Conservation (phyloP, 2,888 invertebrate genomes). For the Cheilosia variabilis region DNA sequence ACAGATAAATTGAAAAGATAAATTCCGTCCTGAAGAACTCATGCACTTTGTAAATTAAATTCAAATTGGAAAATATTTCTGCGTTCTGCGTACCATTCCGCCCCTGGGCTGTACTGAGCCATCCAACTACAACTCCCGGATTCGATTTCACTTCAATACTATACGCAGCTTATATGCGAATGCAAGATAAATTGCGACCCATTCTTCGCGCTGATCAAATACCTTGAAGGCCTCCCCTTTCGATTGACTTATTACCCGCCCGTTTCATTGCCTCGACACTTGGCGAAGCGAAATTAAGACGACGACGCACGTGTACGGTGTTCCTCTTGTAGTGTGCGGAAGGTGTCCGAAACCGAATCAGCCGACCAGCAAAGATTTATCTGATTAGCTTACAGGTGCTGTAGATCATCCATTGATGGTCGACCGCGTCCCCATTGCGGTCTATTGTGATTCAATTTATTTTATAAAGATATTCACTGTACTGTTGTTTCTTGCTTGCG, state of each 20-base stretch:
- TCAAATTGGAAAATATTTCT: conserved; percentile 51
- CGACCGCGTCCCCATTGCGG: conserved; percentile 23
- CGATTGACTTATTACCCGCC: conserved; percentile 53
- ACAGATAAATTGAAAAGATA: conserved; percentile 39
- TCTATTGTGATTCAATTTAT: conserved; percentile 40
- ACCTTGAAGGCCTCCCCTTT: conserved; percentile 61
- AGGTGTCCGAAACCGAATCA: conserved; percentile 50
- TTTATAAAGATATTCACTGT: conserved; percentile 44
- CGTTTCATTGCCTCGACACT: conserved; percentile 41
- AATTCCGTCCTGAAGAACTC: conserved; percentile 30
- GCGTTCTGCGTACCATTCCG: neutral
- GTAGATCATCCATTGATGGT: conserved; percentile 53
- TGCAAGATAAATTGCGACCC: conserved; percentile 50
- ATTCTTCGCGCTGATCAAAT: conserved; percentile 63
- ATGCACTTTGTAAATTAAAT: conserved; percentile 37
- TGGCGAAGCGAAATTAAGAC: neutral
- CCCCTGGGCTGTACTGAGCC: conserved; percentile 4
- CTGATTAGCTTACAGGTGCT: conserved; percentile 67
- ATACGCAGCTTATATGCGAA: conserved; percentile 24
- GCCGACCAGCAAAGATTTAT: conserved; percentile 56
- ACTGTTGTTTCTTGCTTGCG: conserved; percentile 23
- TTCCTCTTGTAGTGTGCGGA: conserved; percentile 29
- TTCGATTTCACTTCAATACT: conserved; percentile 4
- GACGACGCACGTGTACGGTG: neutral
- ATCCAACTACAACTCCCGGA: conserved; percentile 37